These are phyloP conservation scores for Hylia prasina DNA, from an alignment of 2,113 vertebrate species.

Conservation along the genomic window DNA sequence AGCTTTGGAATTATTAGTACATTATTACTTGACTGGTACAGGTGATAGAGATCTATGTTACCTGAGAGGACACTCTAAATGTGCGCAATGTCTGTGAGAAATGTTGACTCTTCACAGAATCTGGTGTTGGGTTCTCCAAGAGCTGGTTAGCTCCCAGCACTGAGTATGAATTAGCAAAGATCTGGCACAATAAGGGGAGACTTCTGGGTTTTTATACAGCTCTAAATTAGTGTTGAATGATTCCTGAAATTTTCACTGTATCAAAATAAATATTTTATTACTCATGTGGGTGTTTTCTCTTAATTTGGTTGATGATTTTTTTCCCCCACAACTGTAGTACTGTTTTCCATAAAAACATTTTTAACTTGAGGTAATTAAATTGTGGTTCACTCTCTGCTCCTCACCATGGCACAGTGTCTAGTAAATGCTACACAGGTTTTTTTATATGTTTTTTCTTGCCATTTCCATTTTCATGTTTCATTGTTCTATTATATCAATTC, in stretches of 20 bases:
- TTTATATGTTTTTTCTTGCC: background rate
- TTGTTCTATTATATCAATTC: background rate
- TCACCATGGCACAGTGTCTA: background rate
- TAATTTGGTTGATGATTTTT: background rate
- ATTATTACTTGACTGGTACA: background rate
- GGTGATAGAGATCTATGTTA: background rate
- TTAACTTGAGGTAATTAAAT: background rate
- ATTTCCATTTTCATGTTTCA: background rate
- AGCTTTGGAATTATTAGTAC: background rate
- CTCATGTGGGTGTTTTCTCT: background rate
- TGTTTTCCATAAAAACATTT: background rate
- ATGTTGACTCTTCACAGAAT: background rate
- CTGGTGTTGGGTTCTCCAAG: background rate
- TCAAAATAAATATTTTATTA: background rate
- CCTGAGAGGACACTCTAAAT: background rate
- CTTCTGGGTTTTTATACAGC: background rate
- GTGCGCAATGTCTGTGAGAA: background rate
- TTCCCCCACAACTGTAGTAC: rapidly evolving
- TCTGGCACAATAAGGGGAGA: background rate
- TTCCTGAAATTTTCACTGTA: background rate
- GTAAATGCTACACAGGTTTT: background rate
- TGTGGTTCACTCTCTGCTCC: background rate
- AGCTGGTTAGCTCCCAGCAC: background rate
- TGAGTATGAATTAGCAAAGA: background rate
- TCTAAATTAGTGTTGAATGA: background rate